Base-by-base conservation (phyloP, 2,888 invertebrate species). In the Gastracanthus pulcherrimus region DNA sequence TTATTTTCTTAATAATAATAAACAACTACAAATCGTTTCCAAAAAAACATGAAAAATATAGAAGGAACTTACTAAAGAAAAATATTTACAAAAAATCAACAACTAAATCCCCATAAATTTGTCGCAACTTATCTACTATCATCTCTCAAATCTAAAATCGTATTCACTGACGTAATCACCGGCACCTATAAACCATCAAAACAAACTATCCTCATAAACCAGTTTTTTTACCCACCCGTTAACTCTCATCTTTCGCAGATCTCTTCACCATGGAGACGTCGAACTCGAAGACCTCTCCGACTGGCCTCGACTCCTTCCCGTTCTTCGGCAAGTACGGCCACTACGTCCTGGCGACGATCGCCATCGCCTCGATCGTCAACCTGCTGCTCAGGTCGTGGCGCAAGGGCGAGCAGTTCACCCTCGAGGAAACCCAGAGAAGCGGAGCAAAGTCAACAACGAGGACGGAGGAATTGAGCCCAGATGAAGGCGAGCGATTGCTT, bases 321-420 rank as follows among this genome's bases (percentile, higher is more conserved):
- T 82, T 80, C 36, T 80, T 80, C 48, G 34, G 58, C 23, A 80
- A 77, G 6, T 72, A 80, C 31, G 77, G 77, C 5, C 77, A 82
- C 58, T 74, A 67, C 51, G 41, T 82, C 11, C 31, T 72, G 7
- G 62, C 34, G 13, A 23, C 58, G 2, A 0, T 76, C 29, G 11
- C 51, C 38, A 6, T 67, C 3, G 58, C 41, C 2, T 31, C 45
- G n/a, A 13, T 80, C 29, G 11, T 82, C 13, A 79, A 76, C 6
- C 9, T 80, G 23, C 9, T 80, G 38, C 48, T 82, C 9, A 55
- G 26, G 7, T 69, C 67, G 9, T 36, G 36, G 62, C 11, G 76
- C 1, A 19, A 69, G 60, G 74, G 45, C 16, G 45, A 69, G 23
- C 76, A 55, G 5, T 29, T 72, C 36, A 1, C 31, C 2, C 6